A percentile compares a stretch with the other conserved stretches of the same genome.
These are phyloP conservation scores for Indicator indicator DNA, from an alignment of 2,113 vertebrate species.

Conservation along the genomic window DNA sequence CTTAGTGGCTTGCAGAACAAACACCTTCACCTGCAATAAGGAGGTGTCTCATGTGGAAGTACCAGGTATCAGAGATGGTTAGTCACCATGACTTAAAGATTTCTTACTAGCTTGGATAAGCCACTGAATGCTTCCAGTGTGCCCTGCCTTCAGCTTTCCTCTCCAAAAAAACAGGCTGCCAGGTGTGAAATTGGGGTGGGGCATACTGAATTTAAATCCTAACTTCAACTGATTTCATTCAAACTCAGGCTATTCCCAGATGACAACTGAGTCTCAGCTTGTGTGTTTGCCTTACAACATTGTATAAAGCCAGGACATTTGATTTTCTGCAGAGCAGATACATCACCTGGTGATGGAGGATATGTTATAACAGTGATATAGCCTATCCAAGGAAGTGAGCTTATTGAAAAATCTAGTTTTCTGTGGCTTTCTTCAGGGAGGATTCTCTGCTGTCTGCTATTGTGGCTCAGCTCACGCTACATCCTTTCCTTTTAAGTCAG, in stretches of 20 bases:
- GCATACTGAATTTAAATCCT: neutral
- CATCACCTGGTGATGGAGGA: neutral
- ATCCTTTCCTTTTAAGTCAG: neutral
- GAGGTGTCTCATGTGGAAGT: neutral
- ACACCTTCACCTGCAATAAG: neutral
- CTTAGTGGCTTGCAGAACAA: neutral
- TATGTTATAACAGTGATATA: neutral
- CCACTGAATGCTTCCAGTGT: neutral
- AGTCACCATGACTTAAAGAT: neutral
- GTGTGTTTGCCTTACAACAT: neutral
- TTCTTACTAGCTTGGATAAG: neutral
- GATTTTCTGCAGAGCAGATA: neutral
- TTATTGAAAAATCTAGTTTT: neutral
- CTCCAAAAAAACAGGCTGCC: neutral
- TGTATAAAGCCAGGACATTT: neutral
- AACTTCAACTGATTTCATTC: neutral
- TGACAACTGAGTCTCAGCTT: neutral
- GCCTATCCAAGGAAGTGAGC: neutral
- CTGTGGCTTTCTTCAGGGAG: neutral
- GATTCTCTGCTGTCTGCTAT: neutral
- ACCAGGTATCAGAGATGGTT: neutral
- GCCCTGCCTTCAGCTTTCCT: neutral
- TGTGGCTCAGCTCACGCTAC: neutral
- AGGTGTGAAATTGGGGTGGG: neutral
- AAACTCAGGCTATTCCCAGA: neutral